Evolutionary conservation across 1,140 invertebrate species (phyloP), one percentile per base, ranked within the genome.

Genomic region (Micrasema minimum): DNA sequence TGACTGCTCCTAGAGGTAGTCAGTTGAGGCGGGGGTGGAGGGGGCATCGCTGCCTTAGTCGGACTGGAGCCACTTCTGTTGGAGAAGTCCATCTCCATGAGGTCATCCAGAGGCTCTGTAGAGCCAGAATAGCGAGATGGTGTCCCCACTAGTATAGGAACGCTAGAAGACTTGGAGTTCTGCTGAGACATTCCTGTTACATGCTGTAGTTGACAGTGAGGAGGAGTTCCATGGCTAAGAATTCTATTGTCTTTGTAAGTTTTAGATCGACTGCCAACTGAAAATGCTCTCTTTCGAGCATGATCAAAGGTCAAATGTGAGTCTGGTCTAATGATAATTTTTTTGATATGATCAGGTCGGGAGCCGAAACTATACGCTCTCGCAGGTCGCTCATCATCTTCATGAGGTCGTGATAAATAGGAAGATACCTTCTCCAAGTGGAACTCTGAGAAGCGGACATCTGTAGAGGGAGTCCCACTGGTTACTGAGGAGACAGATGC

Each of bases 281-380:
- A 91, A 76, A 90, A 91, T 1, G 91, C 90, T 73, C 91, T 83
- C 0, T 88, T 87, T 50, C 91, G 80, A 48, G 77, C 46, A 62
- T 80, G 76, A 65, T 83, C 78, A 12, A 20, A 70, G 72, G 50
- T 68, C 78, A 16, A 77, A 75, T 51, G 76, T 72, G 1, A 76
- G 50, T 59, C 80, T 77, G 74, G 78, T 77, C 61, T 51, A 23
- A 11, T 77, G 45, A 72, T 77, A 67, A 67, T 38, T 66, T 75
- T 77, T 75, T 26, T 77, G 75, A 67, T 76, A 77, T 50, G 78
- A 71, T 91, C 88, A n/a, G 90, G 88, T 71, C 89, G 88, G 23
- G 93, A 95, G 6, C 95, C 95, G 50, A 96, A 91, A 23, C 94
- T 96, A 80, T 96, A 96, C 2, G 94, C 92, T 75, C 95, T 87